phyloP scores from a whole-genome alignment of 2,888 invertebrate species.

The Alentia gelatinosa region DNA sequence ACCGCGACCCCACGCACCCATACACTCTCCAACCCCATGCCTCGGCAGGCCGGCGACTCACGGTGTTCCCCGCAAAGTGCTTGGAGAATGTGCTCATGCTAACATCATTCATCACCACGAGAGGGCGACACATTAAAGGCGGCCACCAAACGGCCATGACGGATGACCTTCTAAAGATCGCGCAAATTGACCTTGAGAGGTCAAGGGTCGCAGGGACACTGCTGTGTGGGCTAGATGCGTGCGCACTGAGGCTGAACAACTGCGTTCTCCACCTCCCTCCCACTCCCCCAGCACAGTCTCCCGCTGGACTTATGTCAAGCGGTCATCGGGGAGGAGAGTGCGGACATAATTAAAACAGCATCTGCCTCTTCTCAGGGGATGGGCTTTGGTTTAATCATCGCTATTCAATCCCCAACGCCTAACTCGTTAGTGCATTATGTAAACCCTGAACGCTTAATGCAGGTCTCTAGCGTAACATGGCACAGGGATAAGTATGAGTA shows the following conservation, averaged over 20 bases:
- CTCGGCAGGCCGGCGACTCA: too few species aligned
- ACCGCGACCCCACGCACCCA: background rate
- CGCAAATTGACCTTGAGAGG: background rate
- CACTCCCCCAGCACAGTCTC: background rate
- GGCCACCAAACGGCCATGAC: background rate
- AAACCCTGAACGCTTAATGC: too few species aligned
- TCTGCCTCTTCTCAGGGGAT: too few species aligned
- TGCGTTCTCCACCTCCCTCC: background rate
- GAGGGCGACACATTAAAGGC: slow-evolving; percentile 4
- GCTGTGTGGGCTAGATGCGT: background rate
- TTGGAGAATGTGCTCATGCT: background rate
- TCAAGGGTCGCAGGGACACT: background rate
- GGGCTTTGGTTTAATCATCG: too few species aligned
- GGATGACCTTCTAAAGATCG: background rate
- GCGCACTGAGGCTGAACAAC: background rate
- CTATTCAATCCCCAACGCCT: too few species aligned
- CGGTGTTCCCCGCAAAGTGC: background rate
- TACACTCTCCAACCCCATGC: background rate
- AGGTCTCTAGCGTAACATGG: too few species aligned
- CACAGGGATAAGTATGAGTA: too few species aligned
- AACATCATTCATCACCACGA: background rate
- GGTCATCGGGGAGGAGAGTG: too few species aligned
- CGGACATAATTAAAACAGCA: too few species aligned
- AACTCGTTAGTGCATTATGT: too few species aligned
- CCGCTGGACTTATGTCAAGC: too few species aligned